phyloP scores from a whole-genome alignment of 2,113 vertebrate species.

The Epinephelus lanceolatus region DNA sequence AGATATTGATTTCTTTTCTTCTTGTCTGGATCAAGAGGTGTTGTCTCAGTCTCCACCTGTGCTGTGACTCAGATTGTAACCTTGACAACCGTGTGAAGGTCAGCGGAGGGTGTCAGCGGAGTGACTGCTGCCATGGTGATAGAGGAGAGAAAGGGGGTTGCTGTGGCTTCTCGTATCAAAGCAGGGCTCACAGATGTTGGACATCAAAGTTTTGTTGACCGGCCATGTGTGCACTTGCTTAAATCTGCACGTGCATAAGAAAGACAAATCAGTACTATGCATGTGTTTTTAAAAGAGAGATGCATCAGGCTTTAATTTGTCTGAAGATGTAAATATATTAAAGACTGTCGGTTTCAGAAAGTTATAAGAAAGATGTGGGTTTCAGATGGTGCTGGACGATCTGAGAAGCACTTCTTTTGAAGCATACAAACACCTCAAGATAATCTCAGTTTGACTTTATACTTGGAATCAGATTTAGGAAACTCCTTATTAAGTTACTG shows the following conservation, averaged over 20 bases:
- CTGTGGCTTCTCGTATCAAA: slow-evolving; percentile 46
- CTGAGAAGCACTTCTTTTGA: neutral
- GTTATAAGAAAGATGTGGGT: neutral
- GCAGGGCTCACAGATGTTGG: slow-evolving; percentile 55
- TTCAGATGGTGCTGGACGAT: neutral
- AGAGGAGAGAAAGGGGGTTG: slow-evolving; percentile 37
- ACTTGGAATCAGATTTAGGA: neutral
- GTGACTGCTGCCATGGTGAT: slow-evolving; percentile 72
- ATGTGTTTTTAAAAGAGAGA: slow-evolving; percentile 47
- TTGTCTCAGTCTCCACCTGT: slow-evolving; percentile 50
- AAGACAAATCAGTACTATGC: slow-evolving; percentile 1
- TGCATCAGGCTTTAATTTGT: slow-evolving; percentile 7
- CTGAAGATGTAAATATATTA: slow-evolving; percentile 12
- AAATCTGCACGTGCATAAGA: slow-evolving; percentile 10
- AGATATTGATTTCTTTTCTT: neutral
- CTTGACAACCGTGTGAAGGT: slow-evolving; percentile 75
- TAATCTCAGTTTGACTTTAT: neutral
- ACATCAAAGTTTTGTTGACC: slow-evolving; percentile 65
- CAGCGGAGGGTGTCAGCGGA: slow-evolving; percentile 45
- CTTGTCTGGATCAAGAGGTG: slow-evolving; percentile 21
- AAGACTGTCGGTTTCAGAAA: neutral
- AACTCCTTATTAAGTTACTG: neutral
- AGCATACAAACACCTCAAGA: neutral
- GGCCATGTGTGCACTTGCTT: slow-evolving; percentile 1
- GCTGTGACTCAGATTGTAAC: slow-evolving; percentile 73